Conservation (phyloP, 2,797 vertebrate genomes). For the Propithecus perrieri region DNA sequence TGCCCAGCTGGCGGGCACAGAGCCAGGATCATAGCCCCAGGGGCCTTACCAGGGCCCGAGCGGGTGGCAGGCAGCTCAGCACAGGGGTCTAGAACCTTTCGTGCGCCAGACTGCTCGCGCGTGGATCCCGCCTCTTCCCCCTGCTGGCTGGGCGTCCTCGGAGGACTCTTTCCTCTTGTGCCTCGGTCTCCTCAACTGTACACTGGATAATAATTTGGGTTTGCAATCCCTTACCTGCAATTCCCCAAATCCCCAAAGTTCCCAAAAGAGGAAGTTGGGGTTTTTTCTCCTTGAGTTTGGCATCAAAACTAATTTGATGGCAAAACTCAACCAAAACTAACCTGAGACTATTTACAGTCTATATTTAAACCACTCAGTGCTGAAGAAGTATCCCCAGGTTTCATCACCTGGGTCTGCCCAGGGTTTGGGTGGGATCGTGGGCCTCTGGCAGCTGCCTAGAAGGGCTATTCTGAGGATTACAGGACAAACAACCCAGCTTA, state of each 20-base stretch:
- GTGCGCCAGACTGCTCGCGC: rapidly evolving
- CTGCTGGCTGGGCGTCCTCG: not conserved
- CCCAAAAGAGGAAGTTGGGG: not conserved
- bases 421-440: not conserved
- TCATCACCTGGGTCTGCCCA: too few relatives aligned
- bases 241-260: not conserved
- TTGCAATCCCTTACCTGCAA: not conserved
- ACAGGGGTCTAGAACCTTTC: rapidly evolving
- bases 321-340: not conserved
- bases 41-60: not conserved
- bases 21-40: not conserved
- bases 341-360: not conserved
- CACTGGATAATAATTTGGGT: not conserved
- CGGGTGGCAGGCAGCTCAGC: rapidly evolving
- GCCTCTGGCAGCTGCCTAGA: not conserved
- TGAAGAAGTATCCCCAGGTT: not conserved
- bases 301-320: not conserved
- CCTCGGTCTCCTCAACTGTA: not conserved
- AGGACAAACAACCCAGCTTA: not conserved
- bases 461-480: not conserved
- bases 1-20: not conserved
- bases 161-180: rapidly evolving
- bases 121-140: rapidly evolving
- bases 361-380: rapidly evolving
- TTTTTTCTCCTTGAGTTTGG: not conserved